phyloP scores from a whole-genome alignment of 1,140 invertebrate genomes.

The Nixonia krombeini region DNA sequence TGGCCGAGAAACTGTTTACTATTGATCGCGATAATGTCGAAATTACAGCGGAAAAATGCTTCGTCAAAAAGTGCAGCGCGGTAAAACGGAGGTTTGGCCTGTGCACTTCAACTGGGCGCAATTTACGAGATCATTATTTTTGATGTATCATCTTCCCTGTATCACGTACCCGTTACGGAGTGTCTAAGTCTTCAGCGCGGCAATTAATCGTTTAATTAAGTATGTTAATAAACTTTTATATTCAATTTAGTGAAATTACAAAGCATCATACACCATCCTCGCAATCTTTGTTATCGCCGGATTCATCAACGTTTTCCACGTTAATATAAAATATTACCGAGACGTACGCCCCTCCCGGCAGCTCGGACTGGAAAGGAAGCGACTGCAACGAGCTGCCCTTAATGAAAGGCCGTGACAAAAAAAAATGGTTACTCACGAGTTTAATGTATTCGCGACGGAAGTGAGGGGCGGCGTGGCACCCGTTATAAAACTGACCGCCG shows the following conservation, averaged over 20 bases:
- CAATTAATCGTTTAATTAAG: constrained; percentile 24
- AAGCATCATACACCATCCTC: constrained; percentile 12
- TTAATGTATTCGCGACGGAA: constrained; percentile 66
- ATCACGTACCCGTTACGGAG: no score
- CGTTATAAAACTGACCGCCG: constrained; percentile 32
- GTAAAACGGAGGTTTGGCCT: no score
- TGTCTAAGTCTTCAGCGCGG: no score
- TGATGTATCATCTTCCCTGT: no score
- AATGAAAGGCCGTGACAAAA: constrained; percentile 58
- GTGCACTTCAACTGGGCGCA: no score
- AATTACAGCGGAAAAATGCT: no score
- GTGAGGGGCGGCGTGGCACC: constrained; percentile 52
- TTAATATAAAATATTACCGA: constrained; percentile 31
- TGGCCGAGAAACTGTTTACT: no score
- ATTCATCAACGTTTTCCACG: constrained; percentile 31
- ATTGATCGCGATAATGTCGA: no score
- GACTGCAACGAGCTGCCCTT: constrained; percentile 49
- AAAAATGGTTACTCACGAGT: constrained; percentile 52
- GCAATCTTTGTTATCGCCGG: constrained; percentile 15
- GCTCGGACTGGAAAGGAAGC: constrained; percentile 27
- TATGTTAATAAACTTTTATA: constrained; percentile 27
- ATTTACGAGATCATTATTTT: no score
- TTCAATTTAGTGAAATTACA: constrained; percentile 13
- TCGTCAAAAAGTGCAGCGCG: no score
- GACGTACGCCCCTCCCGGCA: constrained; percentile 19